Conservation (phyloP, 2,113 vertebrate species). For the Bos indicus region DNA sequence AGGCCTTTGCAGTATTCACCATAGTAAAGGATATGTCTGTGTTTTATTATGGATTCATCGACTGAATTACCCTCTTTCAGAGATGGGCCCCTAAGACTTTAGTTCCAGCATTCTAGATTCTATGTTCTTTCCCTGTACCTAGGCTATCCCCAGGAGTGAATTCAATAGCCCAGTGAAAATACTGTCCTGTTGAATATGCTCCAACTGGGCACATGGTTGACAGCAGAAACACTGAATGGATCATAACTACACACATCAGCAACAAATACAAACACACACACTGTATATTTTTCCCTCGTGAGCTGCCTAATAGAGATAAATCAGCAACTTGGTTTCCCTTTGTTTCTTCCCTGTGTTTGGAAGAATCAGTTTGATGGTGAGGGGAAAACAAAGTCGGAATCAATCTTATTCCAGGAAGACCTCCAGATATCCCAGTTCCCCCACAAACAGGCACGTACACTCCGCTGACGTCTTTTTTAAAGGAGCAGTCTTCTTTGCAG, state of each 20-base stretch:
- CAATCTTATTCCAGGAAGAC: neutral
- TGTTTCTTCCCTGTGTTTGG: neutral
- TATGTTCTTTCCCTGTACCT: neutral
- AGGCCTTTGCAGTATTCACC: neutral
- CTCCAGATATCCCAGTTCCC: neutral
- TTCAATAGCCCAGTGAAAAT: constrained; percentile 23
- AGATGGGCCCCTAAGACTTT: constrained; percentile 21
- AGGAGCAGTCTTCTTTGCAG: neutral
- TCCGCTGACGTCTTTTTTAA: neutral
- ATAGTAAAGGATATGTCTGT: neutral
- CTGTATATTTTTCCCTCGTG: neutral
- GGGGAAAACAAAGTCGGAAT: neutral
- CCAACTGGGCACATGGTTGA: neutral
- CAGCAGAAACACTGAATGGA: neutral
- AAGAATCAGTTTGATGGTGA: neutral
- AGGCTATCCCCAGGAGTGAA: neutral
- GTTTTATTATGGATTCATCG: neutral
- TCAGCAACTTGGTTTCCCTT: neutral
- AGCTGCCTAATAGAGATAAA: neutral
- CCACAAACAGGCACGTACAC: neutral
- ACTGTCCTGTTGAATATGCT: neutral
- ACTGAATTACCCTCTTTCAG: constrained; percentile 31
- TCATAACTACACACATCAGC: neutral
- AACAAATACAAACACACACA: neutral
- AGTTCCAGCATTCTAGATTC: neutral